Conservation (phyloP, 2,113 vertebrate genomes). For the Clarias gariepinus region DNA sequence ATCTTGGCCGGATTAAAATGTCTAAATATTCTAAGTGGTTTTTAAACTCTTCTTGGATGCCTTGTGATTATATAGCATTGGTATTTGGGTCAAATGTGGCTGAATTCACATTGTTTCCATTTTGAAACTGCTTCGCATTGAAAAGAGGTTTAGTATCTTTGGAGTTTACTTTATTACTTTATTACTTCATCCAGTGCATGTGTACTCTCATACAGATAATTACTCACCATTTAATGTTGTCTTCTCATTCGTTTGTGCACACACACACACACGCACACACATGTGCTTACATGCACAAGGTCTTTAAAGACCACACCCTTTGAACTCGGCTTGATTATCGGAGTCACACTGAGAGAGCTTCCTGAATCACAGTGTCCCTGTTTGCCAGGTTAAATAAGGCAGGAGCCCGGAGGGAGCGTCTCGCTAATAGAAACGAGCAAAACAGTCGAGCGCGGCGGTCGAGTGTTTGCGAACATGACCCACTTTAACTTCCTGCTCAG, state of each 20-base stretch:
- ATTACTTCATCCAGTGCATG: neutral
- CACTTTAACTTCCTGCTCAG: slow-evolving; percentile 12
- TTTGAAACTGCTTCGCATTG: neutral
- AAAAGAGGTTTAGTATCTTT: neutral
- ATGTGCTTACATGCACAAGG: neutral
- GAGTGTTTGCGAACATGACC: neutral
- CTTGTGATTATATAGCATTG: neutral
- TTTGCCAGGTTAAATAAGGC: slow-evolving; percentile 46
- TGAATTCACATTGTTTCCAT: neutral
- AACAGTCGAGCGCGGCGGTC: neutral
- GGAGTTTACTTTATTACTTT: neutral
- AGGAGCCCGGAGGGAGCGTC: slow-evolving; percentile 9
- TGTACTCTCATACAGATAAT: neutral
- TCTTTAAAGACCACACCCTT: slow-evolving; percentile 22
- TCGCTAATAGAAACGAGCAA: slow-evolving; percentile 37
- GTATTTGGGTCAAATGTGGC: neutral
- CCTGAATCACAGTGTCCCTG: slow-evolving; percentile 30
- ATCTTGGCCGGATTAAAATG: neutral
- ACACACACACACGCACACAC: slow-evolving; percentile 36
- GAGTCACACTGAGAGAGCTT: slow-evolving; percentile 39
- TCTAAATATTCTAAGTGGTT: too few species aligned
- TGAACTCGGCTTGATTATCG: slow-evolving; percentile 10
- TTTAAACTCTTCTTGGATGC: neutral
- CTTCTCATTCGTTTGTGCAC: slow-evolving; percentile 6
- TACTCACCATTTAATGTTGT: neutral